Conservation (phyloP, 2,797 vertebrate species). For the Tapera naevia region DNA sequence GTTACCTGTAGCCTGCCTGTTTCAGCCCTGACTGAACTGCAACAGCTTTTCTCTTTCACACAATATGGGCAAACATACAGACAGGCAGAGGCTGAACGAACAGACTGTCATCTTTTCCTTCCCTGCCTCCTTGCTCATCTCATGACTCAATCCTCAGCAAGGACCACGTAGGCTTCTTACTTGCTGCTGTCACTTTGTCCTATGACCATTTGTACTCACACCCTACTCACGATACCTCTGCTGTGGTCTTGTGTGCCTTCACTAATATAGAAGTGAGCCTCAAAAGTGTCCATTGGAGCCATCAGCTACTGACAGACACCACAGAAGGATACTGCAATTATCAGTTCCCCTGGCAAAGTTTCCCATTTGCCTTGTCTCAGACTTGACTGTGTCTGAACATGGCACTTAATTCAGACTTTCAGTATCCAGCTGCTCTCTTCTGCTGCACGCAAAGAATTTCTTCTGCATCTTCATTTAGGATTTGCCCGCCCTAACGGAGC, state of each 20-base stretch:
- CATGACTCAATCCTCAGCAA: neutral
- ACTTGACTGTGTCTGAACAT: neutral
- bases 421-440: neutral
- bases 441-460: neutral
- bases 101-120: neutral
- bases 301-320: neutral
- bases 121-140: neutral
- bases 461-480: neutral
- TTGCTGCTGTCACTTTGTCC: neutral
- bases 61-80: neutral
- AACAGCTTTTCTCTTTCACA: neutral
- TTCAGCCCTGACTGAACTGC: neutral
- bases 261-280: neutral
- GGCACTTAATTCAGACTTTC: neutral
- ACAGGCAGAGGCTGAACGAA: neutral
- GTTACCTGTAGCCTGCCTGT: neutral
- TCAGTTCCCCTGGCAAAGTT: neutral
- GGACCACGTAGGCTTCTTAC: neutral
- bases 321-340: neutral
- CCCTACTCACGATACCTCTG: accelerated
- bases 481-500: neutral
- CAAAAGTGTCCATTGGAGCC: neutral
- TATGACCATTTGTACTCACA: neutral
- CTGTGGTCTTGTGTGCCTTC: neutral
- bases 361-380: neutral